Base-by-base conservation (phyloP, 2,797 vertebrate genomes). In the Pristis pectinata region DNA sequence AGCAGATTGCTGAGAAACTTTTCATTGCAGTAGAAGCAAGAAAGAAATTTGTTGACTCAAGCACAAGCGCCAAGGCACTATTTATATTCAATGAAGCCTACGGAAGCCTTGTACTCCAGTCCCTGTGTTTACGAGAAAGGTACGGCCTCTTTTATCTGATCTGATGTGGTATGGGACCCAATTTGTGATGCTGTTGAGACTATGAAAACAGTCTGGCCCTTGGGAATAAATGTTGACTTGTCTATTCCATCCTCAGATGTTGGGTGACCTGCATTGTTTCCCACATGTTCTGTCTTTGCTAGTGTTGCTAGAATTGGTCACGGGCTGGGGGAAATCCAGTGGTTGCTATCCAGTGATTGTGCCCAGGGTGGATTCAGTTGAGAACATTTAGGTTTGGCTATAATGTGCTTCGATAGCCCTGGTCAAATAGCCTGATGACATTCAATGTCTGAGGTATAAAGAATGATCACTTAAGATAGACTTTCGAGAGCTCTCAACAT, bases 41-140 rank as follows among this genome's bases (percentile, higher is more conserved):
- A 89, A 98, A 98, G 9, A 98, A 98, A 61, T 99, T 99, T 96
- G 96, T 97, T 24, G 97, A 98, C 94, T 97, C 98, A 1, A 97
- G 97, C 17, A 96, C 97, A 0, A 98, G 98, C 56, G 95, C 97
- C 2, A 97, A 97, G 95, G 98, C 98, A 93, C 96, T 99, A 93
- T 97, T 97, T 96, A 96, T 98, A 82, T 99, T 99, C 95, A 98
- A 97, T 15, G 98, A 99, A 94, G 99, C 98, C 0, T 99, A 99
- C 37, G 98, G 98, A 87, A 97, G 96, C 37, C 97, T 98, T 96
- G 98, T 99, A 96, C 98, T 99, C 0, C 97, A 96, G 59, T 99
- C 98, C 0, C 96, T 99, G 44, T 99, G 99, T 96, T 96, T 99
- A 95, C 97, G 98, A 95, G 98, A 98, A 94, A 98, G 98, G 99